Base-by-base conservation (phyloP, 2,113 vertebrate species). In the Aplodontia rufa region DNA sequence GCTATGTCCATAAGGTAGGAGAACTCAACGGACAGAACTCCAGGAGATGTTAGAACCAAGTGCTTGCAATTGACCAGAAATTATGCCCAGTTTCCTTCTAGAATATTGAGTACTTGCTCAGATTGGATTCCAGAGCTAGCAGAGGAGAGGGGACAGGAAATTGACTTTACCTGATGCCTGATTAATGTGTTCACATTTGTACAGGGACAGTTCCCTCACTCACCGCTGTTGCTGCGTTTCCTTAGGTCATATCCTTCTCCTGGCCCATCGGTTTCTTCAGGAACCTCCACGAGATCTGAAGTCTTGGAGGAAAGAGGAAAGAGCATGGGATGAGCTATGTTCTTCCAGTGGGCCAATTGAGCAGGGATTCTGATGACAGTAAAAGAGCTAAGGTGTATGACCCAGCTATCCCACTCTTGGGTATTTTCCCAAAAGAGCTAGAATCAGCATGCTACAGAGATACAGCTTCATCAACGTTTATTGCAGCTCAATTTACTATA, bases 171-270 rank as follows among this genome's bases (percentile, higher is more conserved):
- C 42, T 28, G 6, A 40, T 68, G 53, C 68, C 20, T 0, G 71
- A 30, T 9, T 13, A 45, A 10, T 1, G 35, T 14, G 66, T 51
- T 62, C 26, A 3, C 5, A 1, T 66, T 4, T 14, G 32, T 26
- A 1, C 40, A 3, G 60, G 28, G 72, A 51, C 1, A 0, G 3
- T 1, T 14, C n/a, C 17, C 13, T 1, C 58, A 97, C 99, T 99
- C 96, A 99, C 99, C 99, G 0, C 99, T 99, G 97, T 99, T 99
- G 92, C 99, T 99, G 97, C 99, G 99, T 92, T 99, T 99, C 97
- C 99, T 98, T 45, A 98, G 93, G 96, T 99, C 99, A 51, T 98
- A 98, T 30, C 97, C 97, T 20, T 98, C 98, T 98, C 98, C 98
- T 91, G 99, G 98, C 55, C 98, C 98, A 14, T 98, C 97, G 0